phyloP scores from a whole-genome alignment of 2,888 invertebrate species.

The Megamerina dolium region DNA sequence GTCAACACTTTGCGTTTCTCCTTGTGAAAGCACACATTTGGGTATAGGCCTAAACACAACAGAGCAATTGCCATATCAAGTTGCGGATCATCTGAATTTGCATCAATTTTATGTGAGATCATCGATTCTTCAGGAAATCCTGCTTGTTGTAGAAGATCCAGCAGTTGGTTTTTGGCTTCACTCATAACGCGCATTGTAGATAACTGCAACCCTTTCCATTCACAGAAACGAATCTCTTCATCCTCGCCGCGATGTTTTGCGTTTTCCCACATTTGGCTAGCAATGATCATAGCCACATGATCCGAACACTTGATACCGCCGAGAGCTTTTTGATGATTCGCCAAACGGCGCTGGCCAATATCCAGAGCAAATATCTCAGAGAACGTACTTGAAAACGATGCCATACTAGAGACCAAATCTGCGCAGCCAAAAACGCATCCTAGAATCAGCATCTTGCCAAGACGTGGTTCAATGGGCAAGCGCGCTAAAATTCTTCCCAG shows the following conservation, averaged over 20 bases:
- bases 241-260: constrained; percentile 64
- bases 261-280: constrained; percentile 77
- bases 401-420: constrained; percentile 87
- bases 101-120: constrained; percentile 66
- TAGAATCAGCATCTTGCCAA: constrained; percentile 95
- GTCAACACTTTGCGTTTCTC: constrained; percentile 94
- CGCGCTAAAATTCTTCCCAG: constrained; percentile 90
- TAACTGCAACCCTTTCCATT: constrained; percentile 81
- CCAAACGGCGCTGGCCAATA: constrained; percentile 67
- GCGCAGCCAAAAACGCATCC: constrained; percentile 88
- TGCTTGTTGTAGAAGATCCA: constrained; percentile 61
- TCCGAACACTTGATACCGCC: constrained; percentile 86
- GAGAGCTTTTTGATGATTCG: constrained; percentile 77
- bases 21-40: constrained; percentile 92
- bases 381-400: constrained; percentile 91
- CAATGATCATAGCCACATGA: constrained; percentile 91
- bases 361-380: constrained; percentile 89
- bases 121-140: constrained; percentile 91
- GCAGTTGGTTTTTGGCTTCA: constrained; percentile 77
- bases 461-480: constrained; percentile 89
- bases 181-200: constrained; percentile 85
- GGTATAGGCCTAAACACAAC: constrained; percentile 87
- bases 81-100: constrained; percentile 67
- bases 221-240: constrained; percentile 80
- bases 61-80: constrained; percentile 80